A percentile compares a stretch with the other conserved stretches of the same genome.
These are phyloP conservation scores for Sycobia sp. DNA, from an alignment of 1,140 invertebrate species.

Conservation along the genomic window DNA sequence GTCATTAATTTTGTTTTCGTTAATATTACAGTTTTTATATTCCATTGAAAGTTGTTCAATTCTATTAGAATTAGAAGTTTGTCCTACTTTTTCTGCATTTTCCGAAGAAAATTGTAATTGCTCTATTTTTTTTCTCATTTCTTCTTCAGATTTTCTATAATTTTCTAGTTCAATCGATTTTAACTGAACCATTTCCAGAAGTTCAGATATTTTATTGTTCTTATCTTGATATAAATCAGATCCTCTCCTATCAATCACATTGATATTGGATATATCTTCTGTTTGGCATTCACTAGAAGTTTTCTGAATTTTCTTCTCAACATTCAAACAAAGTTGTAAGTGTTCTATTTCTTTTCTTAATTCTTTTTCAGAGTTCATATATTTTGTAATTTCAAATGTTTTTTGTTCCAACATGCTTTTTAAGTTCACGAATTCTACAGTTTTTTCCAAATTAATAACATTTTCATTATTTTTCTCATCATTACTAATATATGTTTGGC, in stretches of 20 bases:
- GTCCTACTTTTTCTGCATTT: neutral
- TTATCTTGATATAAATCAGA: constrained; percentile 6
- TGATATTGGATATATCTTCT: constrained; percentile 15
- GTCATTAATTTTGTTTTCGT: constrained; percentile 25
- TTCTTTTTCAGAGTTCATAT: constrained; percentile 3
- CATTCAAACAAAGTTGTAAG: neutral
- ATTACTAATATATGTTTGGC: neutral
- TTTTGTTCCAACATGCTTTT: constrained; percentile 22
- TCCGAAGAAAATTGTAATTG: constrained; percentile 4
- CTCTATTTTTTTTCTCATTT: constrained; percentile 7
- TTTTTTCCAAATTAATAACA: constrained; percentile 12
- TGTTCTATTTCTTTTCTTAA: constrained; percentile 3
- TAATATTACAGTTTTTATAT: neutral
- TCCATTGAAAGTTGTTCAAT: neutral
- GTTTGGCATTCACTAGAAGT: constrained; percentile 14
- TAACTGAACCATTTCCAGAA: constrained; percentile 18
- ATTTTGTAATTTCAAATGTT: neutral
- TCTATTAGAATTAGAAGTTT: no score
- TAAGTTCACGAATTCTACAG: constrained; percentile 12
- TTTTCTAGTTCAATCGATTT: constrained; percentile 31
- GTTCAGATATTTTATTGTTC: constrained; percentile 16
- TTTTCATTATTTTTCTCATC: constrained; percentile 13
- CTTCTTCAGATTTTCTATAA: constrained; percentile 16
- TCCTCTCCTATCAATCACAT: no score
- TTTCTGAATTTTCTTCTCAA: constrained; percentile 14